These are phyloP conservation scores for Ondatra zibethicus DNA, from an alignment of 2,113 vertebrate species.

Conservation along the genomic window DNA sequence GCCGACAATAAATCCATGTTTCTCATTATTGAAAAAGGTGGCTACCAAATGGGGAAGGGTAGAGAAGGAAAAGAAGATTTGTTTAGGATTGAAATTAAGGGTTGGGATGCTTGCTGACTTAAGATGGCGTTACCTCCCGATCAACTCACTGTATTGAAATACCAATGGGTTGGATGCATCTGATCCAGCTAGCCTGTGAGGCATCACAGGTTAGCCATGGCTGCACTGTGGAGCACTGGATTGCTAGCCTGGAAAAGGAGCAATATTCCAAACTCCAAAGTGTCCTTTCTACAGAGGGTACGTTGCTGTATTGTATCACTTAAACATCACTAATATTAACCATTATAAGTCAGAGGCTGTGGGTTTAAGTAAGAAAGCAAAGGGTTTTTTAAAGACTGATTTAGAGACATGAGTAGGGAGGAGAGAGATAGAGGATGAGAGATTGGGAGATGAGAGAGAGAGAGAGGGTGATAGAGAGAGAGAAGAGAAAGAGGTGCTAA, in stretches of 20 bases:
- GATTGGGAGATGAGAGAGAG: no score
- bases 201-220: neutral
- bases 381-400: neutral
- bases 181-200: neutral
- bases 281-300: neutral
- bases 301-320: neutral
- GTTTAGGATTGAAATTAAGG: neutral
- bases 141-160: no score
- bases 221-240: neutral
- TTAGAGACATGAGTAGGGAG: no score
- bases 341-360: neutral
- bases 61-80: neutral
- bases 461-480: no score
- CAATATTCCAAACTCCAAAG: neutral
- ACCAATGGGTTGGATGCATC: neutral
- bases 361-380: neutral
- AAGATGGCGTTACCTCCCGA: neutral
- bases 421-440: no score
- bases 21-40: neutral
- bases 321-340: neutral
- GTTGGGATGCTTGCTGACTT: neutral
- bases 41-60: neutral
- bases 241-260: no score
- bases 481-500: neutral
- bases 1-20: neutral